phyloP scores from a whole-genome alignment of 2,888 invertebrate species.

The Furcula furcula region DNA sequence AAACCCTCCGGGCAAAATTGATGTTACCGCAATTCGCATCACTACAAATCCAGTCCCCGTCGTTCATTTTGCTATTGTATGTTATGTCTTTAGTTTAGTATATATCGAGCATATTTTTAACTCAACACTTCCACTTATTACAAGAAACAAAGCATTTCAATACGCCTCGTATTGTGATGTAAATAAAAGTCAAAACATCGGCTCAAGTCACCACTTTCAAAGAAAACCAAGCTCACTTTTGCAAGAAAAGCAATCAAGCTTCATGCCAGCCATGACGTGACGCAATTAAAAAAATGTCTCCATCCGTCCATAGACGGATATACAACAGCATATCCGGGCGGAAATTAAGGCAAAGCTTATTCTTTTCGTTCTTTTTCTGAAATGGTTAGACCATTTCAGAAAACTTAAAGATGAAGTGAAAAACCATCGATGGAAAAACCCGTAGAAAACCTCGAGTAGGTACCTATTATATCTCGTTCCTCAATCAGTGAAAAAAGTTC shows the following conservation, averaged over 20 bases:
- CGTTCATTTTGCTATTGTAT: conserved; percentile 69
- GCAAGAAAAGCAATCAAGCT: conserved; percentile 75
- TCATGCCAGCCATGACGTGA: conserved; percentile 69
- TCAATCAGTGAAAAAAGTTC: too few relatives aligned
- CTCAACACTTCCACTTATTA: conserved; percentile 24
- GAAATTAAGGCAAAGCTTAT: too few relatives aligned
- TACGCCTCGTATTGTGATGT: conserved; percentile 40
- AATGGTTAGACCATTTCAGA: too few relatives aligned
- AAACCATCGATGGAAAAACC: too few relatives aligned
- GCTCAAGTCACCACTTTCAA: conserved; percentile 58
- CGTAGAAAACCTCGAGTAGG: too few relatives aligned
- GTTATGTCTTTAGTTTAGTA: conserved; percentile 35
- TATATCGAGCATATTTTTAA: conserved; percentile 36
- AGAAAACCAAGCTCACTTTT: conserved; percentile 76
- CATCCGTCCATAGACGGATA: neutral
- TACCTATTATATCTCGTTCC: too few relatives aligned
- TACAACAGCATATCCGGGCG: neutral
- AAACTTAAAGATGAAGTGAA: too few relatives aligned
- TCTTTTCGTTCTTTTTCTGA: too few relatives aligned
- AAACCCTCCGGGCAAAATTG: conserved; percentile 94
- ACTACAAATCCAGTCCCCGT: conserved; percentile 85
- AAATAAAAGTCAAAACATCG: conserved; percentile 65
- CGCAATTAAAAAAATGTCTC: conserved; percentile 40
- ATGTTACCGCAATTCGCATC: conserved; percentile 93
- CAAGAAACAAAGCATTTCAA: conserved; percentile 33